These are phyloP conservation scores for Microcebus griseorufus DNA, from an alignment of 2,113 vertebrate genomes.

Conservation along the genomic window DNA sequence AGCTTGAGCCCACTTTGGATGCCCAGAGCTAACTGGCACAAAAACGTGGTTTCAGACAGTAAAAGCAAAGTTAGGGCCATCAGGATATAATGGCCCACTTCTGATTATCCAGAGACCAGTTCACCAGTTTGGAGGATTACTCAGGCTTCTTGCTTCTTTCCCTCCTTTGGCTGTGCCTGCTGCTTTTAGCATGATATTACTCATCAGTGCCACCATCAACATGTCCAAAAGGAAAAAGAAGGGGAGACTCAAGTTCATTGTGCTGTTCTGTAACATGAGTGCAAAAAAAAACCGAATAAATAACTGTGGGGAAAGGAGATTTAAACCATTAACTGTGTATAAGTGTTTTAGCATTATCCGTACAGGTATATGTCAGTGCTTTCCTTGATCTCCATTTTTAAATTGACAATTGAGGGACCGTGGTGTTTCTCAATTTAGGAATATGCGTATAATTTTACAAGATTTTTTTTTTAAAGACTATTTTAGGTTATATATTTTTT, in stretches of 20 bases:
- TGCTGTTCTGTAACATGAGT: background rate
- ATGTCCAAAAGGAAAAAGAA: constrained; percentile 41
- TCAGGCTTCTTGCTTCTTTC: background rate
- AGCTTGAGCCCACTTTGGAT: constrained; percentile 61
- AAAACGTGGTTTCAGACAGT: constrained; percentile 73
- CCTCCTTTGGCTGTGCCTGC: constrained; percentile 4
- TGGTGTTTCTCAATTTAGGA: background rate
- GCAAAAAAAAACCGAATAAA: background rate
- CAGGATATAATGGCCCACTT: background rate
- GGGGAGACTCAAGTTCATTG: constrained; percentile 8
- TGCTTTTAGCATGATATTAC: constrained; percentile 22
- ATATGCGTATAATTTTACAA: background rate
- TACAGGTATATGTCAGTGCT: background rate
- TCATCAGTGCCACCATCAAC: constrained; percentile 39
- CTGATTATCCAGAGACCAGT: background rate
- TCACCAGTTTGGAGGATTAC: background rate
- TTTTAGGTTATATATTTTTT: background rate
- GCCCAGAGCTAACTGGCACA: constrained; percentile 62
- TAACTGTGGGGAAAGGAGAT: background rate
- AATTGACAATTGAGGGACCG: background rate
- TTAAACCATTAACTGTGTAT: background rate
- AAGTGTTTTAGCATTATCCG: background rate
- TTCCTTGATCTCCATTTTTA: background rate
- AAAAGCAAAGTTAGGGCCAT: constrained; percentile 40
- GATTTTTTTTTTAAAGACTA: too few relatives aligned